Base-by-base conservation (phyloP, 2,888 invertebrate species). In the Drosophila mulleri region DNA sequence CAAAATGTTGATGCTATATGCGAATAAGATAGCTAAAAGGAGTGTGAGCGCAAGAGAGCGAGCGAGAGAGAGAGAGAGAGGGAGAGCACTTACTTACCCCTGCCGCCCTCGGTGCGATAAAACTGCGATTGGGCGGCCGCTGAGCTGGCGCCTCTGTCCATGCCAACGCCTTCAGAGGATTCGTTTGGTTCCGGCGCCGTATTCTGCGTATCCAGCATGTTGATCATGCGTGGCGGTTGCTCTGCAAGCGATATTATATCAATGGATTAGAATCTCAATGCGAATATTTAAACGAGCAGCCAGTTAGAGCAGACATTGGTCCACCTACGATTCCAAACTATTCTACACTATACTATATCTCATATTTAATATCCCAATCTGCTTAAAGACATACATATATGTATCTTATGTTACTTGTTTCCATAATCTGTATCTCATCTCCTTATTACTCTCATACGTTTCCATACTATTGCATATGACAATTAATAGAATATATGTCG, bases 81-180 rank as follows among this genome's bases (percentile, higher is more conserved):
- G 58, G 64, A 41, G 87, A 93, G 94, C 95, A 96, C 95, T 95
- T 95, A 96, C 96, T 96, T 95, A 96, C 96, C 96, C 94, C 95
- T 95, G 93, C 95, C 95, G 91, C 94, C 94, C 91, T 94, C 94
- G 92, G 94, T 95, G 76, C 92, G 92, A 88, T 93, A 92, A 59
- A 88, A 88, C 35, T 70, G 92, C 12, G 85, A 52, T 77, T 89
- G 92, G 90, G 90, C 91, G 91, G 73, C 91, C 83, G 85, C 52
- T 50, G 75, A 63, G 42, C 75, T 52, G 67, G 54, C 67, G 54
- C 65, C 76, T 59, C 67, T 57, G 12, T 67, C 68, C 2, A 58
- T 67, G 37, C 72, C 75, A 56, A 32, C 72, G 14, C 52, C 67
- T 8, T 62, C 68, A 16, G 50, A 37, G 4, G 60, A 80, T 67